These are phyloP conservation scores for Eupristina koningsbergeri DNA, from an alignment of 1,140 invertebrate species.

Conservation along the genomic window DNA sequence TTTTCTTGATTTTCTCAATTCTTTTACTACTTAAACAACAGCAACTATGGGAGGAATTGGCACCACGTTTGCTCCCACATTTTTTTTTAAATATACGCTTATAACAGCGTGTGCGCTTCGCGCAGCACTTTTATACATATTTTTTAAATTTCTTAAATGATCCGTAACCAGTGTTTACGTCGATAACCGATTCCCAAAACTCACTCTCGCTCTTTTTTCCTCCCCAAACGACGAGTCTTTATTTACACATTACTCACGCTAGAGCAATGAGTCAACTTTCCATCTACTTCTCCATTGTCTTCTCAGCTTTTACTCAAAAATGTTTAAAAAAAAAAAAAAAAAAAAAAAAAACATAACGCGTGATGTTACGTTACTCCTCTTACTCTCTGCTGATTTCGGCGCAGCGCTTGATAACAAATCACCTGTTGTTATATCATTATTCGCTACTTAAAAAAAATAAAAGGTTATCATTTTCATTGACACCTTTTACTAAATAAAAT, in stretches of 20 bases:
- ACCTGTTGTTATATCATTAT: neutral
- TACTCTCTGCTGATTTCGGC: constrained; percentile 13
- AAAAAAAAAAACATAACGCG: neutral
- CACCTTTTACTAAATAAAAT: neutral
- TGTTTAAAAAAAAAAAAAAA: too few species aligned
- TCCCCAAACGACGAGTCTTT: neutral
- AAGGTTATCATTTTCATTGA: neutral
- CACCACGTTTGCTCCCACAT: constrained; percentile 71
- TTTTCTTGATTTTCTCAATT: constrained; percentile 27
- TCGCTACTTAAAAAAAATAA: neutral
- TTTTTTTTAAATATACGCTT: constrained; percentile 34
- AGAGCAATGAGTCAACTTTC: neutral
- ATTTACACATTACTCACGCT: constrained; percentile 12
- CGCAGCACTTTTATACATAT: constrained; percentile 28
- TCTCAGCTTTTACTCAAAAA: neutral
- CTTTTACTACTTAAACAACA: constrained; percentile 53
- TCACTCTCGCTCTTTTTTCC: neutral
- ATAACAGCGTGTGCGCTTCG: neutral
- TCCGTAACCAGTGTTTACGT: neutral
- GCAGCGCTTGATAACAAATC: constrained; percentile 15
- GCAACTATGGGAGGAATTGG: constrained; percentile 69
- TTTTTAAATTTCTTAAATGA: too few species aligned
- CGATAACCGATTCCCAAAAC: neutral
- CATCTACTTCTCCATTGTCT: neutral
- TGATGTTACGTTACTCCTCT: neutral